Evolutionary conservation across 2,113 vertebrate species (phyloP).

Genomic region (Astatoreochromis straeleni): DNA sequence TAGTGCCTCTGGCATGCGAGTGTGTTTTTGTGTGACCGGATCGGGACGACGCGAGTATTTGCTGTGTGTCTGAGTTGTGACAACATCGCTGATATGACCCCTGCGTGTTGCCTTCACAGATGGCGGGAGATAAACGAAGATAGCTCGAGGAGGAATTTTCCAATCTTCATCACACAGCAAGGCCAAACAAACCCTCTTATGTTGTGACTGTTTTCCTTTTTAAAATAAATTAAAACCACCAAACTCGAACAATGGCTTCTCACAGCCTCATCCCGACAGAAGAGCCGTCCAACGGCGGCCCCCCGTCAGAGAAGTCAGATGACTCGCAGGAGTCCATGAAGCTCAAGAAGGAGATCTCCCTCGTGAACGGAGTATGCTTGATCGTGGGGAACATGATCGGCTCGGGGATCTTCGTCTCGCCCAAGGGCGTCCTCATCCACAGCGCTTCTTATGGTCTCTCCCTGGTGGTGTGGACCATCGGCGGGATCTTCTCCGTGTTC

Average conservation of each 20-base stretch:
- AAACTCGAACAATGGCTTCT: conserved; percentile 67
- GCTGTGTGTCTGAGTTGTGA: neutral
- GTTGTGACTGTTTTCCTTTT: neutral
- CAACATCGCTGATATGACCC: conserved; percentile 3
- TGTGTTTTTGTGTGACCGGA: conserved; percentile 1
- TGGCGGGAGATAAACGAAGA: conserved; percentile 42
- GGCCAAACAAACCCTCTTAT: neutral
- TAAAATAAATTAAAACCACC: neutral
- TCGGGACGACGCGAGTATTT: neutral
- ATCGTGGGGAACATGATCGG: conserved; percentile 97
- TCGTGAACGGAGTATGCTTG: conserved; percentile 84
- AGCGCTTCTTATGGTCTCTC: conserved; percentile 86
- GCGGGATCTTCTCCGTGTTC: conserved; percentile 85
- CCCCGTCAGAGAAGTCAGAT: neutral
- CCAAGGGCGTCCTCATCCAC: conserved; percentile 87
- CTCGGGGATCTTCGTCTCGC: conserved; percentile 90
- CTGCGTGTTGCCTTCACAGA: conserved; percentile 48
- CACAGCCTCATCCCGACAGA: conserved; percentile 56
- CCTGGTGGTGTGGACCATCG: conserved; percentile 82
- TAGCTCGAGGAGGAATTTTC: neutral
- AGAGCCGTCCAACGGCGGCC: conserved; percentile 40
- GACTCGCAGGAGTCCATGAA: conserved; percentile 68
- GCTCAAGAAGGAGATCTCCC: conserved; percentile 89
- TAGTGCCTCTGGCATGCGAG: neutral
- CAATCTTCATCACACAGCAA: neutral